phyloP scores from a whole-genome alignment of 2,797 vertebrate genomes.

The Sebastes vulpes region DNA sequence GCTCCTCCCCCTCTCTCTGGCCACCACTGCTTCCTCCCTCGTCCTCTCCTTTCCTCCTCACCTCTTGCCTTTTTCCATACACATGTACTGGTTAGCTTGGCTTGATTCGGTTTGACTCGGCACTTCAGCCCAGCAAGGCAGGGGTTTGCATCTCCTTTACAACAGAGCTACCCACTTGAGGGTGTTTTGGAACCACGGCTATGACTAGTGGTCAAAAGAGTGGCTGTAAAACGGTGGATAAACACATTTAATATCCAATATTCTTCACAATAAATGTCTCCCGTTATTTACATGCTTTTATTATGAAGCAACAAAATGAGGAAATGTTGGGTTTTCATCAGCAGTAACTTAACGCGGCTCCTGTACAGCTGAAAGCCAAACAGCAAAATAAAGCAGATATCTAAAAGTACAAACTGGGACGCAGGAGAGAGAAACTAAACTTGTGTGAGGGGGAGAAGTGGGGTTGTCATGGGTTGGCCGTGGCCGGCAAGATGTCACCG shows the following conservation, averaged over 20 bases:
- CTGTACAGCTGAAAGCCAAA: too few species aligned
- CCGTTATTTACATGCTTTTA: too few species aligned
- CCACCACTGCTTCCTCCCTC: not conserved
- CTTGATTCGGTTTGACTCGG: not conserved
- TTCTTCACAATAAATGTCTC: not conserved
- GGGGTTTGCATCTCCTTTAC: not conserved
- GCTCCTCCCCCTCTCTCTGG: not conserved
- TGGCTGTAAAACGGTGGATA: accelerated
- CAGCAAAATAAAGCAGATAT: too few species aligned
- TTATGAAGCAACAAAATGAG: too few species aligned
- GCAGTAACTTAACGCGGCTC: too few species aligned
- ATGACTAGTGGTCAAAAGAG: not conserved
- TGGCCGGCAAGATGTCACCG: too few species aligned
- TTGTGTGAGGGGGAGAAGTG: too few species aligned
- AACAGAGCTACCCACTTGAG: not conserved
- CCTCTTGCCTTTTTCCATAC: not conserved
- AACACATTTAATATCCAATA: not conserved
- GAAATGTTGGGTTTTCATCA: too few species aligned
- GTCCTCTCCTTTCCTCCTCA: not conserved
- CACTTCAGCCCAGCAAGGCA: not conserved
- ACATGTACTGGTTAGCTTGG: not conserved
- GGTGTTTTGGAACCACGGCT: not conserved
- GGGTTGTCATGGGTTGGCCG: too few species aligned
- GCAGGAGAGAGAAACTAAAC: too few species aligned
- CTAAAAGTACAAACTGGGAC: too few species aligned